phyloP scores from a whole-genome alignment of 1,140 invertebrate species.

The Ectropis grisescens region DNA sequence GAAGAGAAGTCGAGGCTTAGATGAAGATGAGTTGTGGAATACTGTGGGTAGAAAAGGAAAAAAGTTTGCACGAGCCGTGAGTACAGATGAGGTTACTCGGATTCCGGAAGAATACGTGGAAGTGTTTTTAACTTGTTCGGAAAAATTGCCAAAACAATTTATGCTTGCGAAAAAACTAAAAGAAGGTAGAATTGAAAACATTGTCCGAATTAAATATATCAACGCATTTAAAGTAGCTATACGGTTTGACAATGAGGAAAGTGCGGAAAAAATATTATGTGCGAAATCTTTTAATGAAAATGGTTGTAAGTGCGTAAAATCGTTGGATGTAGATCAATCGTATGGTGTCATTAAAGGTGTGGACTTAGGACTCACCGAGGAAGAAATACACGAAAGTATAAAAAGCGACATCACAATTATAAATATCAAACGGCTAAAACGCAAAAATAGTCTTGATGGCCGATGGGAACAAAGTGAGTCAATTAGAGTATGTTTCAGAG shows the following conservation, averaged over 20 bases:
- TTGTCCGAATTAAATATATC: conserved; percentile 9
- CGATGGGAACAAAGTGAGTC: conserved; percentile 14
- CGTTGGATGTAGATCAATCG: conserved; percentile 1
- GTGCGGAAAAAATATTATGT: conserved; percentile 1
- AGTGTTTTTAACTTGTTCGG: too few relatives aligned
- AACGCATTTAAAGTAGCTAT: conserved; percentile 8
- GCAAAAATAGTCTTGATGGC: conserved; percentile 1
- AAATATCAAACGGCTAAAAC: conserved; percentile 6
- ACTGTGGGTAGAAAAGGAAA: too few relatives aligned
- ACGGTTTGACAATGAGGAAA: neutral
- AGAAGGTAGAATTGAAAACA: conserved; percentile 6
- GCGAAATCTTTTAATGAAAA: conserved; percentile 2
- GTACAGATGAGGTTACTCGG: too few relatives aligned
- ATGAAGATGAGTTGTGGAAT: too few relatives aligned
- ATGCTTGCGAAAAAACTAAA: conserved; percentile 10
- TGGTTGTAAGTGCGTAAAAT: conserved; percentile 2
- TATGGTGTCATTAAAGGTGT: conserved; percentile 7
- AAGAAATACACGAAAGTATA: conserved; percentile 1
- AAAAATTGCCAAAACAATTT: conserved; percentile 17
- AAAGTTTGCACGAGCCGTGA: too few relatives aligned
- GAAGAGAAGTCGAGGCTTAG: too few relatives aligned
- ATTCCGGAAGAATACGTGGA: too few relatives aligned
- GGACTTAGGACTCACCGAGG: conserved; percentile 3
- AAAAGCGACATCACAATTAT: neutral
- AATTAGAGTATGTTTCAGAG: conserved; percentile 14